Conservation (phyloP, 2,797 vertebrate species). For the Dermochelys coriacea region DNA sequence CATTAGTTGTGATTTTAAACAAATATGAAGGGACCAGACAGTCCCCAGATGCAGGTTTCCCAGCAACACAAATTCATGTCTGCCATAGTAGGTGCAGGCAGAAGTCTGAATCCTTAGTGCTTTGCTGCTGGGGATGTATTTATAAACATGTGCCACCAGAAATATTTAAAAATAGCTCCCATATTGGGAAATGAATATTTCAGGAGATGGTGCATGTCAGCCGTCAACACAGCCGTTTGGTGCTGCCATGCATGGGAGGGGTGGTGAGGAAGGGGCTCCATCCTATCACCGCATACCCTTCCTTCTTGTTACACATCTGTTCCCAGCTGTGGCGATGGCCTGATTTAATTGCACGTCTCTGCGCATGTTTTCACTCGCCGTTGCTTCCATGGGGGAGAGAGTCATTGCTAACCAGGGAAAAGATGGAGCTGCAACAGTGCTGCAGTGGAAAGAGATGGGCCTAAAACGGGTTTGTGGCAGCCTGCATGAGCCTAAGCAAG, state of each 20-base stretch:
- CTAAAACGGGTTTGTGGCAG: background rate
- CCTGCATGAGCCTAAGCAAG: background rate
- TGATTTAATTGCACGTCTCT: background rate
- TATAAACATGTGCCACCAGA: background rate
- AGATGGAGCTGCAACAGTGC: background rate
- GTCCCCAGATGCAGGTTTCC: constrained; percentile 52
- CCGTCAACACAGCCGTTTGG: background rate
- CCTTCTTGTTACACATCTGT: background rate
- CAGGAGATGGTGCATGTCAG: background rate
- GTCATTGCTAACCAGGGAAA: background rate
- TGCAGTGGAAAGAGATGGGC: background rate
- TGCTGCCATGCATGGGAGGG: background rate
- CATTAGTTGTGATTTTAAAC: constrained; percentile 72
- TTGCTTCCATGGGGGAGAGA: background rate
- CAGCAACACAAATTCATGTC: constrained; percentile 57
- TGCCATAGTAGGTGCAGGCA: constrained; percentile 11
- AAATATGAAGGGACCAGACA: constrained; percentile 67
- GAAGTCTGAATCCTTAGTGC: background rate
- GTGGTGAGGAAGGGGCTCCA: background rate
- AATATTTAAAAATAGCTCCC: background rate
- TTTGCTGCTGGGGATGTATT: background rate
- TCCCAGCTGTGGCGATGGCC: background rate
- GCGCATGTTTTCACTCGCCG: background rate
- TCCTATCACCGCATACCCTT: background rate
- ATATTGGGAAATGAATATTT: background rate